Evolutionary conservation across 2,113 vertebrate species (phyloP).

Genomic region (Dicaeum eximium): DNA sequence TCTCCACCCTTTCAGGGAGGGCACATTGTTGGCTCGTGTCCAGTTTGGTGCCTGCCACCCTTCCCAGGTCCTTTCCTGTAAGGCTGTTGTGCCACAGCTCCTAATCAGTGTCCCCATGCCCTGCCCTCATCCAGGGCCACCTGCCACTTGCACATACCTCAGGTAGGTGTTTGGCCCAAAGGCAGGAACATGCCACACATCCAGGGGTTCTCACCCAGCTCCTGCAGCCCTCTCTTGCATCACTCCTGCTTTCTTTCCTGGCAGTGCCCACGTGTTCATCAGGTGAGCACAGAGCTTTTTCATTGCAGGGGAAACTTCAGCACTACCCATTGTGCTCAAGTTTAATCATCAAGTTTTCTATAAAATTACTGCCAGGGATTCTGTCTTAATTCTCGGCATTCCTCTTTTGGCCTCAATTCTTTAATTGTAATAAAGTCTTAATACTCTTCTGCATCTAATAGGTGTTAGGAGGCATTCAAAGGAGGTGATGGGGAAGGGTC

Average conservation of each 20-base stretch:
- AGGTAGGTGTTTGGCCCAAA: not conserved
- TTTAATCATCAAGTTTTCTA: not conserved
- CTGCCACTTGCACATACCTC: not conserved
- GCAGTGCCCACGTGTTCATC: not conserved
- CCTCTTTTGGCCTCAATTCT: not conserved
- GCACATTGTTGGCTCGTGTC: fast-evolving
- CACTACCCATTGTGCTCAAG: not conserved
- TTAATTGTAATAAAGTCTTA: not conserved
- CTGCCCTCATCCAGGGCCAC: not conserved
- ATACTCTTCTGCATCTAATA: not conserved
- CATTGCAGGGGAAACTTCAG: not conserved
- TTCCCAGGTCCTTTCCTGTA: not conserved
- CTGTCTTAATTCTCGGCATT: not conserved
- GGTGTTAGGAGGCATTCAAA: not conserved
- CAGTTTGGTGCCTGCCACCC: not conserved
- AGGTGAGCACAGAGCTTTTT: not conserved
- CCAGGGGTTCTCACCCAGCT: not conserved
- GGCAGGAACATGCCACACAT: not conserved
- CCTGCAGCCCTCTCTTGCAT: not conserved
- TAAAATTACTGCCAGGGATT: not conserved
- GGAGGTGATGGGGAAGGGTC: not conserved
- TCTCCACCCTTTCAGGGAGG: not conserved
- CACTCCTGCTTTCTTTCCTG: not conserved
- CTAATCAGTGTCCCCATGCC: not conserved
- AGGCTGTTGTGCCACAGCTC: not conserved